These are phyloP conservation scores for Fabriciana adippe DNA, from an alignment of 2,888 invertebrate genomes.

Conservation along the genomic window DNA sequence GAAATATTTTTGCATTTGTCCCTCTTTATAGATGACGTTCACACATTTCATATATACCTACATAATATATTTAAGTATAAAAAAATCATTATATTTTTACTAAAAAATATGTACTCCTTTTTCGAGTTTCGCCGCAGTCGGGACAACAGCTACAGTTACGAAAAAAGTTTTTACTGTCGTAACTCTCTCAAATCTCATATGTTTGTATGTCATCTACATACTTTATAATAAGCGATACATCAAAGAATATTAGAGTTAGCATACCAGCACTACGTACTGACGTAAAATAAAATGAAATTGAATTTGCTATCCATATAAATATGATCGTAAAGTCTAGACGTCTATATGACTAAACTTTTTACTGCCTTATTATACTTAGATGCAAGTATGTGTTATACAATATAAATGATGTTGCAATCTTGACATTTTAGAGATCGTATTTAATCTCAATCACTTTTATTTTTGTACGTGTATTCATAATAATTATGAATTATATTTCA, in stretches of 20 bases:
- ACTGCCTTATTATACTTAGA: conserved; percentile 7
- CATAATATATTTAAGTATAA: no score
- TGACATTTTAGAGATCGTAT: neutral
- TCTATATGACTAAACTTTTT: conserved; percentile 18
- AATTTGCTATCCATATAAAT: conserved; percentile 18
- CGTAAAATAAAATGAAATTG: conserved; percentile 19
- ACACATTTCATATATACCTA: no score
- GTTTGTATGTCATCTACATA: neutral
- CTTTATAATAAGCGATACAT: neutral
- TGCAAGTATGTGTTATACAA: neutral
- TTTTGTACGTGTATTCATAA: no score
- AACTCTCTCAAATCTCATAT: neutral
- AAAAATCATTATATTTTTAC: no score
- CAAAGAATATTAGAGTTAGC: neutral
- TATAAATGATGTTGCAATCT: neutral
- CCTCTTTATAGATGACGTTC: no score
- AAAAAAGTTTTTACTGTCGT: no score
- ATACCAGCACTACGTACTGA: neutral
- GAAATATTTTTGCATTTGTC: no score
- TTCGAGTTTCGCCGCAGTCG: no score
- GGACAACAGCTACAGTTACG: no score
- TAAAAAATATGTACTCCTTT: no score
- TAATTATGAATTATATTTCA: no score
- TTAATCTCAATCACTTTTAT: no score
- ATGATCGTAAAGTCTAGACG: conserved; percentile 25